These are phyloP conservation scores for Sus scrofa DNA, from an alignment of 2,113 vertebrate species.

Conservation along the genomic window DNA sequence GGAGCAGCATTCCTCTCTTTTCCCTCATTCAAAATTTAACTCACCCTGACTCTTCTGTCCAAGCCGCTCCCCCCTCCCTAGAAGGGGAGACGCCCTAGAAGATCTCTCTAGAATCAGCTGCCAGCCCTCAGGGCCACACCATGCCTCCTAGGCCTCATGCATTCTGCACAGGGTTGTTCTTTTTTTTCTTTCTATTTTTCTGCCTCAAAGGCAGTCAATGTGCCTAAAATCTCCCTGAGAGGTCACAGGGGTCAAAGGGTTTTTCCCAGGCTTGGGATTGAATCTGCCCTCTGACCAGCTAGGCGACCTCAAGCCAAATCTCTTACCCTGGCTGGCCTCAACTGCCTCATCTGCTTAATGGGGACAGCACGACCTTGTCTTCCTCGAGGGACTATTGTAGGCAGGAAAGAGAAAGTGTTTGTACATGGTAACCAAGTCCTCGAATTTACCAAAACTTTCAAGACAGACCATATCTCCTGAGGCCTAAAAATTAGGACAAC, in stretches of 20 bases:
- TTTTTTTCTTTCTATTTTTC: not conserved
- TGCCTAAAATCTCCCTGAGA: not conserved
- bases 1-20: not conserved
- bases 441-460: not conserved
- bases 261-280: not conserved
- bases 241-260: not conserved
- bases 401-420: not conserved
- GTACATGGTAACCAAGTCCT: not conserved
- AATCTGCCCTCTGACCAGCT: not conserved
- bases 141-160: not conserved
- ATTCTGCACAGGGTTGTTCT: not conserved
- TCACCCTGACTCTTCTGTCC: not conserved
- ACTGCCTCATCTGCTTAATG: not conserved
- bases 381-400: not conserved
- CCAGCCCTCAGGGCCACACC: not conserved
- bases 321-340: not conserved
- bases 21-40: conserved; percentile 67
- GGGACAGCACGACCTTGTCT: not conserved
- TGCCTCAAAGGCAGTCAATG: not conserved
- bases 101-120: not conserved
- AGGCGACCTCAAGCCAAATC: not conserved
- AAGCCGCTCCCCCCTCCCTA: not conserved
- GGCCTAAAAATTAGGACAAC: not conserved
- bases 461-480: not conserved
- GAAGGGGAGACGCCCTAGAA: not conserved